Base-by-base conservation (phyloP, 2,113 vertebrate species). In the Sebastes fasciatus region DNA sequence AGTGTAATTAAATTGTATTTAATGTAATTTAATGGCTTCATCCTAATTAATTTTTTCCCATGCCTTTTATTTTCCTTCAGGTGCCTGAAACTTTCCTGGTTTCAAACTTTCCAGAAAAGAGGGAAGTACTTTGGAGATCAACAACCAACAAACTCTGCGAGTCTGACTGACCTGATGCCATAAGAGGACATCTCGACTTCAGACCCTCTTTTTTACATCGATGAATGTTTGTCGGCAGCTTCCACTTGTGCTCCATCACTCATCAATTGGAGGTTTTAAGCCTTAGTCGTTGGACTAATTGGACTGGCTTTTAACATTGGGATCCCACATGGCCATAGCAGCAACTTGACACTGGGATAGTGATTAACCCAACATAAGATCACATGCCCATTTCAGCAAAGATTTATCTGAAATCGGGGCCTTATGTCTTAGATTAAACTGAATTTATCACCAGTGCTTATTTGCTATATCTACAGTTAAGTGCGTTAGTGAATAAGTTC, bases 21-120 rank as follows among this genome's bases (percentile, higher is more conserved):
- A 40, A 55, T 11, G 62, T 11, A 4, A 70, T 42, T 70, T 10
- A 43, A 43, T n/a, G 2, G 46, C 66, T 17, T 70, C 17, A 7
- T 3, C 51, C 17, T n/a, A n/a, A 55, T 70, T 4, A 2, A 70
- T 70, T 70, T 34, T 70, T 70, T 5, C 49, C 7, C 42, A 17
- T 90, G 13, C 74, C 40, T 88, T 68, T 77, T 65, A 14, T 49
- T 74, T 79, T 72, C 42, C 65, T 74, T 48, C 67, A 94, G 93
- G 90, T 92, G 42, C 61, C 74, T 73, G 73, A 80, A 26, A 74
- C 67, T 43, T 70, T 67, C 70, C 46, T 76, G 68, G 21, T 69
- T 55, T 34, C 51, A 79, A 48, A 40, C 8, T 6, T 45, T 16
- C 3, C 12, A 42, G 8, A 60, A 19, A 51, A 40, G 40, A 45